Base-by-base conservation (phyloP, 2,797 vertebrate species). In the Anabas testudineus region DNA sequence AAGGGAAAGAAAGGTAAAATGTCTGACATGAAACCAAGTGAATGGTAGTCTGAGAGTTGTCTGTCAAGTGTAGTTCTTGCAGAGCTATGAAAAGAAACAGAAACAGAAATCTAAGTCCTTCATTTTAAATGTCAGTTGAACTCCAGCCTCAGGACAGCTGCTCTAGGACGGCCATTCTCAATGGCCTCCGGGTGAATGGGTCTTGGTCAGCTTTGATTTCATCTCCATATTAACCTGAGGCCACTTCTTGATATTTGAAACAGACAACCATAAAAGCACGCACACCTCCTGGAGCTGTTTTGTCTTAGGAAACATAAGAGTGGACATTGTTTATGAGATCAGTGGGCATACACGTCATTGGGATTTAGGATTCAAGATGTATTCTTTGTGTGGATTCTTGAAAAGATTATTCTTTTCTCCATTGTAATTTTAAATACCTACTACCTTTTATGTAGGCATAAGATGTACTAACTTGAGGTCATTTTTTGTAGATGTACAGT, bases 111-210 rank as follows among this genome's bases (percentile, higher is more conserved):
- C 19, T 19, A 63, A 54, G 64, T 70, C 56, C 32, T 56, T 56
- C 48, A 45, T 70, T 87, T 81, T 76, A 89, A 92, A 91, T 87
- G 88, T 90, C 90, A 90, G 76, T 68, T 58, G 62, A 80, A 77
- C 53, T 78, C 52, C 68, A 74, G 73, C 78, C 79, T 80, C 18
- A 48, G 80, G 80, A 83, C 75, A 76, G 74, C 72, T 48, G 57
- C 70, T 76, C 60, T 76, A 53, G 60, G 52, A 72, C 52, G 67
- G 43, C 60, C 65, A 66, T 64, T 76, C 42, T 82, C 61, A 1
- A 46, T 84, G 87, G 67, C 76, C 78, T 74, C 54, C 73, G 55
- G 65, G 47, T 71, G 79, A 82, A 84, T 76, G 46, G 51, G 71
- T 79, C 69, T 82, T 28, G 42, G 73, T 85, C 80, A 74, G 71